Conservation (phyloP, 92 coral and sea anemone species). For the Anthopleura xanthogrammica region DNA sequence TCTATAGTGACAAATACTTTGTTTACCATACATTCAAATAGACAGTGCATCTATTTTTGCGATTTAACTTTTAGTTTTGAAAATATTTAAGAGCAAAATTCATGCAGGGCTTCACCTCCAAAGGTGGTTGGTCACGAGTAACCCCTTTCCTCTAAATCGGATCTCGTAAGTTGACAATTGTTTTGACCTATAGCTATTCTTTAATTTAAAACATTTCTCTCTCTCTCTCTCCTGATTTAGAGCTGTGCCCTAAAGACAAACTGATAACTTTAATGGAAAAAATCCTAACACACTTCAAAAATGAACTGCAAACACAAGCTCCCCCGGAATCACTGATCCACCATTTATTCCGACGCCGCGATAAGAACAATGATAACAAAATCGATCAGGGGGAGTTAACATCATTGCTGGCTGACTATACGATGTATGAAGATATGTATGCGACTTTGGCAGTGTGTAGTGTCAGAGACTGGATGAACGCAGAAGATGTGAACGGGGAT, state of each 20-base stretch:
- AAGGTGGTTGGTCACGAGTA: too few relatives aligned
- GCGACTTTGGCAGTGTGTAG: constrained; percentile 1
- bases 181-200: too few relatives aligned
- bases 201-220: not conserved
- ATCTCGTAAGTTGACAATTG: too few relatives aligned
- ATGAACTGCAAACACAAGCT: constrained; percentile 26
- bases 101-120: too few relatives aligned
- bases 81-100: too few relatives aligned
- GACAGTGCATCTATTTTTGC: too few relatives aligned
- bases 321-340: constrained; percentile 39
- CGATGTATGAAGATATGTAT: constrained; percentile 22
- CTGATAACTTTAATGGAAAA: constrained; percentile 22
- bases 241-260: constrained; percentile 25
- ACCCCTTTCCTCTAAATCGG: too few relatives aligned
- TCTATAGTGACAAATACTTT: too few relatives aligned
- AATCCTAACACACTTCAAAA: constrained; percentile 38
- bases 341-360: constrained; percentile 51
- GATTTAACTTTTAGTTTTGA: too few relatives aligned
- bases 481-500: constrained; percentile 15
- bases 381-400: constrained; percentile 13
- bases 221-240: not conserved
- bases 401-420: constrained; percentile 15
- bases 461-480: constrained; percentile 19
- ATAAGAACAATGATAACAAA: constrained; percentile 29
- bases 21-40: too few relatives aligned